Evolutionary conservation across 23 tunicate species (phyloP).

Genomic region (Oikopleura dioica): DNA sequence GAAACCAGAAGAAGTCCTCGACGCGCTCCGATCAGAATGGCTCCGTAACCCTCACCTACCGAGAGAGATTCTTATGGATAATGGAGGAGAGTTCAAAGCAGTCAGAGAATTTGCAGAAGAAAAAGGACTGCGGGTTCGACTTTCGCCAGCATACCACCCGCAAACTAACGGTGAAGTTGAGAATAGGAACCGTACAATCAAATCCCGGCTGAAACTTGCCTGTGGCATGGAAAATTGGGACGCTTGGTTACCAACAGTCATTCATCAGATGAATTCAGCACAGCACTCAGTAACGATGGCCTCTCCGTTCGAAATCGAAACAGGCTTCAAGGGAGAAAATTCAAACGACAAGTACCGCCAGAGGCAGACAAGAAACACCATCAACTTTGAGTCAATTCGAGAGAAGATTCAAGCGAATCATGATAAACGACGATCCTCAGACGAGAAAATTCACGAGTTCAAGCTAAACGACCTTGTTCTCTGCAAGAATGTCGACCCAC

Average conservation of each 20-base stretch:
- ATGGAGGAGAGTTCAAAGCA: neutral
- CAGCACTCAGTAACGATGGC: neutral
- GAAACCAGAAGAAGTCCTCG: neutral
- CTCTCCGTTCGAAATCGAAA: constrained; percentile 7
- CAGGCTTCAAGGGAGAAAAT: too few relatives aligned
- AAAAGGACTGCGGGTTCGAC: neutral
- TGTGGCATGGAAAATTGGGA: neutral
- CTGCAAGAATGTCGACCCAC: too few relatives aligned
- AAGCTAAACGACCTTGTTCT: too few relatives aligned
- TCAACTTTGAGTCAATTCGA: too few relatives aligned
- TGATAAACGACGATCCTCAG: too few relatives aligned
- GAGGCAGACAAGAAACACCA: too few relatives aligned
- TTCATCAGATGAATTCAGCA: neutral
- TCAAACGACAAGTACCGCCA: too few relatives aligned
- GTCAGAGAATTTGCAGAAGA: neutral
- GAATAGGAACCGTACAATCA: neutral
- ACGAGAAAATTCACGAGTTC: too few relatives aligned
- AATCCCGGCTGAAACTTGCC: neutral
- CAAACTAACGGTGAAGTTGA: neutral
- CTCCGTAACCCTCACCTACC: neutral
- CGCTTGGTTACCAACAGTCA: neutral
- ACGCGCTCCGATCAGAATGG: neutral
- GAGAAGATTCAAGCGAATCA: too few relatives aligned
- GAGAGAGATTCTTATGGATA: neutral
- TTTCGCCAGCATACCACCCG: neutral